phyloP scores from a whole-genome alignment of 2,113 vertebrate genomes.

The Vombatus ursinus region DNA sequence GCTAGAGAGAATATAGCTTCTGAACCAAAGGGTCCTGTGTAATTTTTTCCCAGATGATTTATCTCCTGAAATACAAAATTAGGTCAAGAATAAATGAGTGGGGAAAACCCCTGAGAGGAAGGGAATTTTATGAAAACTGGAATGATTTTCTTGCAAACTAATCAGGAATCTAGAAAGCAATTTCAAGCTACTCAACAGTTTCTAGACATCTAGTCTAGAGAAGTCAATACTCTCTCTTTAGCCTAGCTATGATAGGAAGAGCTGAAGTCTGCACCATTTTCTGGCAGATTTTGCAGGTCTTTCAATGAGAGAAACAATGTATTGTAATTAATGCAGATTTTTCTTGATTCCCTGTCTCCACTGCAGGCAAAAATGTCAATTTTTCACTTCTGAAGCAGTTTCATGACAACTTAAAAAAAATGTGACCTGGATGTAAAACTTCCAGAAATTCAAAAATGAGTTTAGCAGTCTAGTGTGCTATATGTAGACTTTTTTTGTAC shows the following conservation, averaged over 20 bases:
- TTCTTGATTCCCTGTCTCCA: not conserved
- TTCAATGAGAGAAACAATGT: not conserved
- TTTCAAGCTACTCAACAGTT: not conserved
- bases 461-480: rapidly evolving
- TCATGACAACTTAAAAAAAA: not conserved
- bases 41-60: not conserved
- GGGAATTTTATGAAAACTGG: not conserved
- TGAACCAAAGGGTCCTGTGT: not conserved
- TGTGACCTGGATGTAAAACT: not conserved
- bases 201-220: rapidly evolving
- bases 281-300: not conserved
- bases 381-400: not conserved
- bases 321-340: not conserved
- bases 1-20: not conserved
- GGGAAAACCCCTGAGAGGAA: rapidly evolving
- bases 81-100: not conserved
- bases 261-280: not conserved
- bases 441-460: not conserved
- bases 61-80: not conserved
- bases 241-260: rapidly evolving
- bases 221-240: rapidly evolving
- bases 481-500: not conserved
- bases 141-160: not conserved
- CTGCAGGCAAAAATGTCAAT: not conserved
- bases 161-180: not conserved